Base-by-base conservation (phyloP, 2,113 vertebrate genomes). In the Xenopus laevis region DNA sequence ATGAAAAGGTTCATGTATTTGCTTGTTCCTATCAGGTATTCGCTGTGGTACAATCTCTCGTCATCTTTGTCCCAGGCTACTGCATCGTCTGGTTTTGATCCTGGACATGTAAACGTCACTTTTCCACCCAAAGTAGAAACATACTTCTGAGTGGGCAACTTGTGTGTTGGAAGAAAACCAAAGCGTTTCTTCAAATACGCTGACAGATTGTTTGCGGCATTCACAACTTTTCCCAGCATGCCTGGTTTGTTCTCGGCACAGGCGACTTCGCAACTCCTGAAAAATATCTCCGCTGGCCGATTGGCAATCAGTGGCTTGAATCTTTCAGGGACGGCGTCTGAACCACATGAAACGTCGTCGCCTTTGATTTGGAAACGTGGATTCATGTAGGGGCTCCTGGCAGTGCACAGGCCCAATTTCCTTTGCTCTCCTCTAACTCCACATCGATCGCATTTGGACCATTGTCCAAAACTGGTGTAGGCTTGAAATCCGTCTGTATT, bases 21-120 rank as follows among this genome's bases (percentile, higher is more conserved):
- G 78, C 86, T 86, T 18, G 79, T 18, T 0, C 89, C 87, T 0
- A 79, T 0, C 3, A 89, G 81, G 83, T 87, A 92, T 7, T 70
- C 60, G 1, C 80, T 84, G 44, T 86, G 89, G 80, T 96, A 95
- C 27, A 99, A 85, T 8, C 83, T 87, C 1, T 75, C 0, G 0
- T 78, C 72, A 10, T 75, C 92, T 75, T 84, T 86, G 87, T 99
- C 97, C 97, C 97, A 99, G 61, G 93, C 96, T 72, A 98, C 94
- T 0, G 90, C 92, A 0, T 93, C 89, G 81, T 93, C 83, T 0
- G 92, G 87, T 6, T 83, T 86, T 0, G 93, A 90, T 0, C 88
- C 88, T 0, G 96, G 96, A 63, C 97, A 99, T 0, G 83, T 59
- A 58, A 99, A 81, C 33, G 86, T 78, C 66, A 99, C 86, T 0